phyloP scores from a whole-genome alignment of 2,113 vertebrate genomes.

The Halichoeres trimaculatus region DNA sequence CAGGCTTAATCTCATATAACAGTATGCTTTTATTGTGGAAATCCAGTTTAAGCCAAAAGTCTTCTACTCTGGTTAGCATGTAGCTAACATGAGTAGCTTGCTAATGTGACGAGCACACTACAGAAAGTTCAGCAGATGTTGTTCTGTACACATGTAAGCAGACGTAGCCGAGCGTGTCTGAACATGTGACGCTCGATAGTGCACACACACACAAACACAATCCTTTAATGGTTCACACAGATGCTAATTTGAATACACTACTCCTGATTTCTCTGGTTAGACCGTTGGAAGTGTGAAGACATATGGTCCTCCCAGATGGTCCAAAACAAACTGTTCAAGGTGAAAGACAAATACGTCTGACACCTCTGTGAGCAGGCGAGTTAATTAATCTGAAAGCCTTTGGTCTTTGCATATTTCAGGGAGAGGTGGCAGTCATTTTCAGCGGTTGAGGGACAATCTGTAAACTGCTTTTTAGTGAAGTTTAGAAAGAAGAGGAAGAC shows the following conservation, averaged over 20 bases:
- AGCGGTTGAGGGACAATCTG: neutral
- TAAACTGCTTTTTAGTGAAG: neutral
- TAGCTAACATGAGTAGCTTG: conserved; percentile 1
- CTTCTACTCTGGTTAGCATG: neutral
- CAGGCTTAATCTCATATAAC: conserved; percentile 12
- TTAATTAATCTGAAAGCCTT: neutral
- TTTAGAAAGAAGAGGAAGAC: no score
- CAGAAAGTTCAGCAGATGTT: conserved; percentile 27
- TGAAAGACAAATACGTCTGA: conserved; percentile 37
- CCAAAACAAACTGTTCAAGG: conserved; percentile 50
- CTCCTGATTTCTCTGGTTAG: conserved; percentile 48
- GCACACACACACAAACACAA: neutral
- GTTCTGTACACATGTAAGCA: neutral
- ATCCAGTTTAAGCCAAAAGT: neutral
- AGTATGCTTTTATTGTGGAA: neutral
- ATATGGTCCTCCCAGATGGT: conserved; percentile 66
- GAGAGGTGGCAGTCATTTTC: neutral
- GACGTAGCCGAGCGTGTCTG: conserved; percentile 21
- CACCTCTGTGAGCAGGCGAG: conserved; percentile 1
- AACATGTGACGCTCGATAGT: conserved; percentile 8
- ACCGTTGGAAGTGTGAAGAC: conserved; percentile 42
- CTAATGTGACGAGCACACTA: neutral
- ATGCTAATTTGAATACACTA: conserved; percentile 39
- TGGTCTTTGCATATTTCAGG: neutral
- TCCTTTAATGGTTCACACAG: conserved; percentile 14